phyloP scores from a whole-genome alignment of 1,140 invertebrate species.

The Anagrus nilaparvatae region DNA sequence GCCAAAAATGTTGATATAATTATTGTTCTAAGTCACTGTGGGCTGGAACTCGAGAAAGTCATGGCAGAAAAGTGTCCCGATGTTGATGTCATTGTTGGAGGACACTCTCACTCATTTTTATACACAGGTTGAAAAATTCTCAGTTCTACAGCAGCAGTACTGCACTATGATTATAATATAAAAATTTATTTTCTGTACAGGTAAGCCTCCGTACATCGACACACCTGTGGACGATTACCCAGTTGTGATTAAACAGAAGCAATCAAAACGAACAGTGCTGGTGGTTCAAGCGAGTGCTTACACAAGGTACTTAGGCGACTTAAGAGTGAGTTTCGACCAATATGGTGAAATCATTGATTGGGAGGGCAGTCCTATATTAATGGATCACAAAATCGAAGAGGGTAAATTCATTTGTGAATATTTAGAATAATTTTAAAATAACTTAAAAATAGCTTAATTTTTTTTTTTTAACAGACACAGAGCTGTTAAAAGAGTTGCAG shows the following conservation, averaged over 20 bases:
- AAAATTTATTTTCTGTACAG: conserved; percentile 15
- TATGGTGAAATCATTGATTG: conserved; percentile 57
- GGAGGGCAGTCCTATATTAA: conserved; percentile 64
- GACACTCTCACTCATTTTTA: conserved; percentile 73
- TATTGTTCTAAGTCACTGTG: conserved; percentile 70
- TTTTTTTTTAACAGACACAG: conserved; percentile 33
- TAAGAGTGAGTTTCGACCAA: conserved; percentile 59
- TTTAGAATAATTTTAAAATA: neutral
- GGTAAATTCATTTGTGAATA: conserved; percentile 37
- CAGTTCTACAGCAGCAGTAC: conserved; percentile 1
- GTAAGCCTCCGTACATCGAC: conserved; percentile 46
- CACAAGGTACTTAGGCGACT: conserved; percentile 37
- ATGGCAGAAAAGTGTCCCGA: conserved; percentile 55
- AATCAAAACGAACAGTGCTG: conserved; percentile 49
- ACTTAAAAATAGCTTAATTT: too few species aligned
- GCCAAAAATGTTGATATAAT: conserved; percentile 59
- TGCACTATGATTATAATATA: neutral
- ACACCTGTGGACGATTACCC: conserved; percentile 53
- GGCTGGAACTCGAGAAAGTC: conserved; percentile 56
- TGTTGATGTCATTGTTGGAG: conserved; percentile 76
- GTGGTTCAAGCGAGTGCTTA: conserved; percentile 61
- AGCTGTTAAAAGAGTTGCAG: conserved; percentile 43
- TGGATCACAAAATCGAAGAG: conserved; percentile 52
- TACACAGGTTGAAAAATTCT: conserved; percentile 43
- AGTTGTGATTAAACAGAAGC: conserved; percentile 47